These are phyloP conservation scores for Danio kyathit DNA, from an alignment of 2,797 vertebrate genomes.

Conservation along the genomic window DNA sequence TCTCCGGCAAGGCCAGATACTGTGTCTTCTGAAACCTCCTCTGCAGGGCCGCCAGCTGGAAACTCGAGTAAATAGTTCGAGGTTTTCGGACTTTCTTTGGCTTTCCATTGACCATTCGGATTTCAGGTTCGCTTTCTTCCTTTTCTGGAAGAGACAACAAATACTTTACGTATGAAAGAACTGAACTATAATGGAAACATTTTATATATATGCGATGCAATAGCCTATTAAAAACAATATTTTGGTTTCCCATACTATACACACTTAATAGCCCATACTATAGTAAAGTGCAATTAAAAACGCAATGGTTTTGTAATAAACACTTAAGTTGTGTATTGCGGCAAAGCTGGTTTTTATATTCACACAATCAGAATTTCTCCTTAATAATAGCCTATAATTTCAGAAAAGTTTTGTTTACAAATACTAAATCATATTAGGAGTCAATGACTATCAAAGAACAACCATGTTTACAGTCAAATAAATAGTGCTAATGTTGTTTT, in stretches of 20 bases:
- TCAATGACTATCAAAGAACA: too few relatives aligned
- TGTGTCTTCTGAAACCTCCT: conserved; percentile 97
- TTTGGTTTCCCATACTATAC: neutral
- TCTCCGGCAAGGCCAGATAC: conserved; percentile 94
- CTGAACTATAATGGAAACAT: neutral
- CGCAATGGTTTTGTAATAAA: neutral
- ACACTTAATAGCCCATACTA: neutral
- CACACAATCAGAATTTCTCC: too few relatives aligned
- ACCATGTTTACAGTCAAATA: too few relatives aligned
- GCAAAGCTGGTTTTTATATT: too few relatives aligned
- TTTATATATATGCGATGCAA: neutral
- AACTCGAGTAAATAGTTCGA: conserved; percentile 97
- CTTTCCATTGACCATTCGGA: conserved; percentile 97
- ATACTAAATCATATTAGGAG: too few relatives aligned
- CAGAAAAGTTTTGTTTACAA: too few relatives aligned
- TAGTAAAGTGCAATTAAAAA: neutral
- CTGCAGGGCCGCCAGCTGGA: conserved; percentile 95
- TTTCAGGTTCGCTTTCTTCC: conserved; percentile 95
- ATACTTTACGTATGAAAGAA: neutral
- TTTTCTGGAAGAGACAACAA: conserved; percentile 80
- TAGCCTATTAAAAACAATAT: neutral
- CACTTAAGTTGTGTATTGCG: too few relatives aligned
- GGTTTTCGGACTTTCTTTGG: conserved; percentile 99
- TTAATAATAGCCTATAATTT: too few relatives aligned
- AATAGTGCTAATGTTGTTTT: too few relatives aligned